These are phyloP conservation scores for Pteria penguin DNA, from an alignment of 2,888 invertebrate species.

Conservation along the genomic window DNA sequence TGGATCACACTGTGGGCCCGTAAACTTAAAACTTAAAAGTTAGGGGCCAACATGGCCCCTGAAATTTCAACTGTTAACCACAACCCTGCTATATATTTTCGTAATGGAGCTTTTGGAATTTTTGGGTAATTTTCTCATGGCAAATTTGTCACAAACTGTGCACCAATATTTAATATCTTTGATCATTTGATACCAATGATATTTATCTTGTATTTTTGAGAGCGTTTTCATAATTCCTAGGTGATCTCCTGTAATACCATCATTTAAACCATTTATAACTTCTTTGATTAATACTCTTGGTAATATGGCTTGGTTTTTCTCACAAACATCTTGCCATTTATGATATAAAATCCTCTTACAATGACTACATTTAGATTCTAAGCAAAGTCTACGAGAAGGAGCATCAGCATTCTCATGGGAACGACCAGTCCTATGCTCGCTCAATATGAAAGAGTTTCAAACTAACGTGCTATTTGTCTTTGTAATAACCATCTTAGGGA, in stretches of 20 bases:
- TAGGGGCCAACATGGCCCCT: no score
- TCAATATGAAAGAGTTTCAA: conserved; percentile 11
- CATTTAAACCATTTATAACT: not conserved
- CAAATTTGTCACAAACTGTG: not conserved
- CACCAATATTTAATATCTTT: not conserved
- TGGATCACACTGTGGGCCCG: no score
- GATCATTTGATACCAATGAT: not conserved
- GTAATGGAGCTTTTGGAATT: not conserved
- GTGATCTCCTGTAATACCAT: not conserved
- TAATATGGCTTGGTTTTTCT: not conserved
- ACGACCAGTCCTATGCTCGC: not conserved
- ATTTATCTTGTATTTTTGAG: not conserved
- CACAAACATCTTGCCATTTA: not conserved
- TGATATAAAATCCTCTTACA: not conserved
- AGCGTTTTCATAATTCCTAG: not conserved
- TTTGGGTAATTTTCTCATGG: not conserved
- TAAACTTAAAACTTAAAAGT: no score
- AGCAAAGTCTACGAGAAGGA: not conserved
- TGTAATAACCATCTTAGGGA: conserved; percentile 19
- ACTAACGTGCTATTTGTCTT: conserved; percentile 29
- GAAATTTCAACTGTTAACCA: no score
- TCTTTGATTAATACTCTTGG: not conserved
- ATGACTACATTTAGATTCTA: not conserved
- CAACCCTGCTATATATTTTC: not conserved
- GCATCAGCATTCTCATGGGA: conserved; percentile 5